A percentile compares a stretch with the other conserved stretches of the same genome.
These are phyloP conservation scores for Anguilla anguilla DNA, from an alignment of 2,797 vertebrate genomes.

Conservation along the genomic window DNA sequence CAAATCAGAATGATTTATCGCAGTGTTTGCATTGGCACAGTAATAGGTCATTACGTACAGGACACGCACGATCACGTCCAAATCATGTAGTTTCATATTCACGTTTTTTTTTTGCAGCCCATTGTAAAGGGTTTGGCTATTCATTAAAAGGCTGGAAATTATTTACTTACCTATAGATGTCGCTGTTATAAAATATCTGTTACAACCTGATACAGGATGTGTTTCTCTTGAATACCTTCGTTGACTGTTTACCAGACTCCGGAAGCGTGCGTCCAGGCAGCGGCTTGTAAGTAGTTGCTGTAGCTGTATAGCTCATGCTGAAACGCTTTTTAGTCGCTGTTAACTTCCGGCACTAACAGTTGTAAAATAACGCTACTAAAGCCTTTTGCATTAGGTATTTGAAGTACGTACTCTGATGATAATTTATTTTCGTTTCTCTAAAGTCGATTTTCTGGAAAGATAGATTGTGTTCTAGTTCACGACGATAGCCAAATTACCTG, in stretches of 20 bases:
- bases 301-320: neutral
- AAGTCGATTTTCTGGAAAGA: neutral
- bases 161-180: neutral
- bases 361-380: neutral
- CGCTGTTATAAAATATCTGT: neutral
- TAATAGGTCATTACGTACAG: neutral
- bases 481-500: neutral
- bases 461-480: neutral
- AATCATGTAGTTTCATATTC: no score
- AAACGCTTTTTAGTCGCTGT: neutral
- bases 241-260: neutral
- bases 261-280: neutral
- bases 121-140: neutral
- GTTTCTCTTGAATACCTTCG: neutral
- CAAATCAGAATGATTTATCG: neutral
- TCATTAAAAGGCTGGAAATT: neutral
- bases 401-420: neutral
- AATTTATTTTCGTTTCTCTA: neutral
- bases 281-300: neutral
- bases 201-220: neutral
- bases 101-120: neutral
- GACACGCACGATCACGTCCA: neutral
- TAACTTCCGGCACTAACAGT: neutral
- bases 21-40: neutral
- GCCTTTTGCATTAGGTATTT: neutral